Evolutionary conservation across 2,113 vertebrate species (phyloP).

Genomic region (human (Homo sapiens)): DNA sequence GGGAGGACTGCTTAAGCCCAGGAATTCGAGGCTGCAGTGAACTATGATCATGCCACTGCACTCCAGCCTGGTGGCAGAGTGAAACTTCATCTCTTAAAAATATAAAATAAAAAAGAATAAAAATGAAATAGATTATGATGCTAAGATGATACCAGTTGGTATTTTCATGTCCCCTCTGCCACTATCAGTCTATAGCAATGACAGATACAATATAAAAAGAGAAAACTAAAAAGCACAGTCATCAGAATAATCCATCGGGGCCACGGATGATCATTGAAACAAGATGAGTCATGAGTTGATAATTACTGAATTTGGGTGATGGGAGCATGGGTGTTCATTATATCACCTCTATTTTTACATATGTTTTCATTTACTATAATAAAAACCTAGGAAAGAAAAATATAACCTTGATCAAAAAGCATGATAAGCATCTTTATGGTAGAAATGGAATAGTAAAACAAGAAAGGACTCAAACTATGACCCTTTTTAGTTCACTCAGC

Average conservation of each 20-base stretch:
- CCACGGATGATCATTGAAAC: not conserved
- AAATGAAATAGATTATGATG: not conserved
- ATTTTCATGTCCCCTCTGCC: conserved; percentile 6
- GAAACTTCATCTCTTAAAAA: too few species aligned
- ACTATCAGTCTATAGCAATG: not conserved
- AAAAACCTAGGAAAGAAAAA: conserved; percentile 27
- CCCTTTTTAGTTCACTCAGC: not conserved
- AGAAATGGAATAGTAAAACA: conserved; percentile 15
- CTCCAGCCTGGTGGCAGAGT: too few species aligned
- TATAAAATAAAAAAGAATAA: not conserved
- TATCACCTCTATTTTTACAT: not conserved
- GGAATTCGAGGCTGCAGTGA: too few species aligned
- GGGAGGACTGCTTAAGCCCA: too few species aligned
- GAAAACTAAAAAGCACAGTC: not conserved
- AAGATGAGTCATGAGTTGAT: not conserved
- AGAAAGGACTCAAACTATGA: not conserved
- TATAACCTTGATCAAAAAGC: not conserved
- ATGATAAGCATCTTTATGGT: conserved; percentile 6
- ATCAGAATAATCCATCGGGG: not conserved
- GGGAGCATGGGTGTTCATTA: not conserved
- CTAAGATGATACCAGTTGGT: not conserved
- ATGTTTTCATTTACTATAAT: conserved; percentile 23
- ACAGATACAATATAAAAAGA: conserved; percentile 32
- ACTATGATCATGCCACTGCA: too few species aligned
- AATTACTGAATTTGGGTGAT: not conserved